Evolutionary conservation across 2,797 vertebrate genomes (phyloP), one percentile per base, ranked within the genome.

Genomic region (Megalops cyprinoides): DNA sequence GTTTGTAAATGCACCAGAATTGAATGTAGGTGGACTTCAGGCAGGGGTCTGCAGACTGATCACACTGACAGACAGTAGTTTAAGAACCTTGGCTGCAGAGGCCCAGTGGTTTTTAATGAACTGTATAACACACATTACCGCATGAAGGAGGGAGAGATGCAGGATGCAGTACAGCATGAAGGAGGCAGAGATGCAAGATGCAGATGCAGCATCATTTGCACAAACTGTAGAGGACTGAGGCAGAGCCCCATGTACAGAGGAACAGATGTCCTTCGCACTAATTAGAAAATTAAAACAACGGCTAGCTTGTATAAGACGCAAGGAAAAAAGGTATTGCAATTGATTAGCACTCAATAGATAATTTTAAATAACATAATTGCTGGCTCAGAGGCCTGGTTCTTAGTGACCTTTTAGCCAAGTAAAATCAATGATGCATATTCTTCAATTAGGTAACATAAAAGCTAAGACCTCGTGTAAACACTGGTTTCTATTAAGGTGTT

Each of bases 281-380:
- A 98, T 98, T 96, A 97, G 92, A 87, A 96, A 95, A 95, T 97
- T 97, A 96, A 95, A 96, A 94, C 94, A 95, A 94, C 95, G 92
- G 95, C 94, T 96, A 95, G 12, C 25, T 31, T 62, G 95, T 96
- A 92, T 90, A 92, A 94, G n/a, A n/a, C n/a, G n/a, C 96, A 96
- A 92, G 92, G 87, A 93, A 94, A 93, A 90, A 71, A 95, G 97
- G 96, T 97, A 98, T 97, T 97, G 96, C 92, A 96, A 98, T 97
- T 97, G 97, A 99, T 98, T 97, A 96, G 94, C 91, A 94, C 93
- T 95, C 95, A 97, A 97, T 95, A 96, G 95, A 97, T 97, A 94
- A 98, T 98, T 98, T 97, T 96, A 97, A 97, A 97, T 96, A 97
- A 97, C 98, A 97, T 97, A 97, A 97, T 96, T 97, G 97, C 96